A percentile compares a stretch with the other conserved stretches of the same genome.
Conservation (phyloP, 2,797 vertebrate genomes). For the Anabacerthia variegaticeps region DNA sequence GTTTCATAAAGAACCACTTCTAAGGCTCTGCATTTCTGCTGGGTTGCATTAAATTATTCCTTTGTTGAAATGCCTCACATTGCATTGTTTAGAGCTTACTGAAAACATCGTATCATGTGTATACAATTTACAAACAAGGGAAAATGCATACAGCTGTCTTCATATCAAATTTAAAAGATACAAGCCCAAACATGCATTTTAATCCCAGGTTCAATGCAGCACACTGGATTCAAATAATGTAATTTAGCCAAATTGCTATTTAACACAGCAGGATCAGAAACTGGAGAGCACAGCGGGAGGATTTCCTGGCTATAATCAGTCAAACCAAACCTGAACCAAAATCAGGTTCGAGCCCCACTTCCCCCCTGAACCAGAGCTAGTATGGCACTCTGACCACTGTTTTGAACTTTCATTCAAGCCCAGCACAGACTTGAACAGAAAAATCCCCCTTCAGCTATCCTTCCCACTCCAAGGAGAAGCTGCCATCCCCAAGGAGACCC, state of each 20-base stretch:
- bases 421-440: background rate
- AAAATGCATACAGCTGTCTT: slow-evolving; percentile 67
- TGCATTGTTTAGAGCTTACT: slow-evolving; percentile 74
- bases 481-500: background rate
- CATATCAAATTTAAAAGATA: slow-evolving; percentile 67
- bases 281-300: background rate
- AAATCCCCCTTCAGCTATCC: background rate
- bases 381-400: background rate
- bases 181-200: slow-evolving; percentile 18
- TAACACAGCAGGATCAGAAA: slow-evolving; percentile 20
- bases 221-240: slow-evolving; percentile 2
- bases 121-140: slow-evolving; percentile 66
- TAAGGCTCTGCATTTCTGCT: slow-evolving; percentile 70
- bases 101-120: slow-evolving; percentile 69
- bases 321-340: slow-evolving; percentile 14
- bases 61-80: slow-evolving; percentile 71
- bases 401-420: background rate
- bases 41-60: slow-evolving; percentile 72
- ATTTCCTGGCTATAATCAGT: slow-evolving; percentile 23
- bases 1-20: slow-evolving; percentile 71
- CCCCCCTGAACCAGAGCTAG: background rate
- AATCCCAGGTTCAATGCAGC: slow-evolving; percentile 18
- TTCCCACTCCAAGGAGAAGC: background rate
- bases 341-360: background rate
- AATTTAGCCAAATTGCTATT: slow-evolving; percentile 22